These are phyloP conservation scores for Stegana nigrithorax DNA, from an alignment of 2,888 invertebrate species.

Conservation along the genomic window DNA sequence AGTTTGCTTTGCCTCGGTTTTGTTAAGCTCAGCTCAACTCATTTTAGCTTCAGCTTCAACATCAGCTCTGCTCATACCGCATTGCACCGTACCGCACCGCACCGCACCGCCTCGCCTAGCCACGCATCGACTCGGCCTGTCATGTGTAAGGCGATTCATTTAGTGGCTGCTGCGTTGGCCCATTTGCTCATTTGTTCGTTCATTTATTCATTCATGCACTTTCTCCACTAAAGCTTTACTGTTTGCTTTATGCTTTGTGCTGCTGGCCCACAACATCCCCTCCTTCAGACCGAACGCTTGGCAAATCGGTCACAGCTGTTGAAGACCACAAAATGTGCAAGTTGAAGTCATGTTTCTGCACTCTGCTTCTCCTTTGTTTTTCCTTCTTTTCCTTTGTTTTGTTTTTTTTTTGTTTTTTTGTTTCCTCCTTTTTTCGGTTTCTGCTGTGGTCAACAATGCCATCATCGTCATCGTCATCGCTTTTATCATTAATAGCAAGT, in stretches of 20 bases:
- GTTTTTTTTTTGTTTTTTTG: neutral
- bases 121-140: no score
- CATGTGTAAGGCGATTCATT: neutral
- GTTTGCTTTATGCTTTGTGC: neutral
- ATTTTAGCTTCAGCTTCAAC: neutral
- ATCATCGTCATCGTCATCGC: neutral
- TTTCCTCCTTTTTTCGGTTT: neutral
- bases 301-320: no score
- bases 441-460: neutral
- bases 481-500: neutral
- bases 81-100: neutral
- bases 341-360: neutral
- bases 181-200: slow-evolving; percentile 7
- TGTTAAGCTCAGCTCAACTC: neutral
- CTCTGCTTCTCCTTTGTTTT: neutral
- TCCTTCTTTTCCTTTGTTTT: neutral
- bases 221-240: no score
- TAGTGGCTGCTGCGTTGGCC: neutral
- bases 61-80: neutral
- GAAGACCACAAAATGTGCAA: slow-evolving; percentile 1
- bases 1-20: neutral
- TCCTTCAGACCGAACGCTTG: no score
- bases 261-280: neutral
- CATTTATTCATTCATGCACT: no score
- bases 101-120: no score